Base-by-base conservation (phyloP, 2,113 vertebrate genomes). In the Euleptes europaea region DNA sequence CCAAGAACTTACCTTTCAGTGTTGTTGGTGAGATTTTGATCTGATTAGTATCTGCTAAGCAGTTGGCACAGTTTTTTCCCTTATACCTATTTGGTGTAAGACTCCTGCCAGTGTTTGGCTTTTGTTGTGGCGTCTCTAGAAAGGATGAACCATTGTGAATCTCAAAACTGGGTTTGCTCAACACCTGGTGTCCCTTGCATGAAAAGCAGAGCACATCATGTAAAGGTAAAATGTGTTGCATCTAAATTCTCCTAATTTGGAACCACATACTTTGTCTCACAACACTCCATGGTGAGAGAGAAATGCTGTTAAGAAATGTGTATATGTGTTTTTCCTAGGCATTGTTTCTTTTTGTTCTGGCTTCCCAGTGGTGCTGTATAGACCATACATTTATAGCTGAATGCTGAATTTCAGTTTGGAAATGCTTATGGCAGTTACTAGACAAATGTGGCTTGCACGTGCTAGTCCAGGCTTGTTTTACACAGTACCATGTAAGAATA, bases 201-300 rank as follows among this genome's bases (percentile, higher is more conserved):
- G 21, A 57, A 57, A 23, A 49, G 49, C 17, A 57, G 54, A 57
- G 5, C 54, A 57, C 19, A 17, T 4, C 51, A 17, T 47, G 44
- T 47, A 47, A 47, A 47, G 44, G 9, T 47, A 47, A 47, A n/a
- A 35, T 75, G 84, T 81, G 69, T 66, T 15, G 23, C 40, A 0
- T 57, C 23, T 42, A 57, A 77, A 80, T 63, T 71, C n/a, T 5
- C 17, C 85, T 73, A 10, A 80, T 83, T 51, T 87, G 31, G 80
- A 82, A 23, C 17, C 4, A 5, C 47, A 54, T 33, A 8, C 3
- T 66, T 31, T n/a, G 67, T 73, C 11, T 77, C 69, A 13, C n/a
- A 69, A 14, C 35, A 63, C 11, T 10, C 10, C 19, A 2, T 38
- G 31, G 67, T 78, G 51, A 72, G 31, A n/a, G 40, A 3, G 38